Percentiles rank a stretch among this genome's conserved stretches.
Evolutionary conservation across 1,140 invertebrate genomes (phyloP).

Genomic region (Drosophila aff.): DNA sequence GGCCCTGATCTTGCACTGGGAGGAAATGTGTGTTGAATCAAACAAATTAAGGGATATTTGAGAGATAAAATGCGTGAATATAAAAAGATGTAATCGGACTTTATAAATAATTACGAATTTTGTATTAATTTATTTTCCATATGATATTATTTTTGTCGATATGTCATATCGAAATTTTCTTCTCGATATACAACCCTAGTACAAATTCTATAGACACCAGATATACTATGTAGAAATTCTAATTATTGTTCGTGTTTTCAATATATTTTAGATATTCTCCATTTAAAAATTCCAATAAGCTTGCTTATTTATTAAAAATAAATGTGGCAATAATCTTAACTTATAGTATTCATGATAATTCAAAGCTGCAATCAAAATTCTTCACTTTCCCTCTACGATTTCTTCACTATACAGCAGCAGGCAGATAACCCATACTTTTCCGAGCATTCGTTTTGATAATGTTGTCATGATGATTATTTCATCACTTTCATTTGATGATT

Average conservation of each 20-base stretch:
- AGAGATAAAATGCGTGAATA: neutral
- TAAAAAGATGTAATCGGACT: neutral
- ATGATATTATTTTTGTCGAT: no score
- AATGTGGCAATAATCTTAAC: neutral
- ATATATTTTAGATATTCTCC: no score
- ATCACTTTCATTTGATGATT: slow-evolving; percentile 25
- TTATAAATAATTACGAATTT: no score
- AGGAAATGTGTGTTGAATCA: neutral
- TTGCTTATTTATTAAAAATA: neutral
- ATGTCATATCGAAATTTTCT: no score
- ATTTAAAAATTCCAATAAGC: no score
- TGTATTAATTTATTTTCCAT: no score
- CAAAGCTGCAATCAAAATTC: neutral
- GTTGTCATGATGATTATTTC: slow-evolving; percentile 1
- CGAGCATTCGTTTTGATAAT: neutral
- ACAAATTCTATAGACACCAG: no score
- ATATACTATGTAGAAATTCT: no score
- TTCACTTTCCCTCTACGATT: neutral
- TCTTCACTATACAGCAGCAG: neutral
- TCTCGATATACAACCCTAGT: no score
- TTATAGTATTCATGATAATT: neutral
- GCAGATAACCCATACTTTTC: neutral
- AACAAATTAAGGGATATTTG: neutral
- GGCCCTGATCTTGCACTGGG: slow-evolving; percentile 12
- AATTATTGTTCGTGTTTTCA: no score